Evolutionary conservation across 2,113 vertebrate genomes (phyloP).

Genomic region (Rhipidura dahli): DNA sequence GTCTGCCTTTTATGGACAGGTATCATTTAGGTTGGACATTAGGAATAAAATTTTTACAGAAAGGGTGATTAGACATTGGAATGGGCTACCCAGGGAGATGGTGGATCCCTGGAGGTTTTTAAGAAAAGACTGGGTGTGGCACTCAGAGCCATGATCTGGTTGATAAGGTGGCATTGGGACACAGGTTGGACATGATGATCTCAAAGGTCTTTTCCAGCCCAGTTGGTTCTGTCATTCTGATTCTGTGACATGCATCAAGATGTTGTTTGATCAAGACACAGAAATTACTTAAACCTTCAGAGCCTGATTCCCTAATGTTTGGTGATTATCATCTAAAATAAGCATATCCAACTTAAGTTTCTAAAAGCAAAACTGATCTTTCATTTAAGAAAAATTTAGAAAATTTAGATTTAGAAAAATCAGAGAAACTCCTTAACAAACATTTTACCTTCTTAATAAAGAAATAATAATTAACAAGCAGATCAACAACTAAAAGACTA

Average conservation of each 20-base stretch:
- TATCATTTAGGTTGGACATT: background rate
- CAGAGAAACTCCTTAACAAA: background rate
- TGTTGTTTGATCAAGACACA: background rate
- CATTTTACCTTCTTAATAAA: background rate
- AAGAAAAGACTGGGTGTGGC: background rate
- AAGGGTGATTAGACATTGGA: background rate
- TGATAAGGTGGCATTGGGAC: background rate
- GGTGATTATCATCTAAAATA: background rate
- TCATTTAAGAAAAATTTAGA: too few species aligned
- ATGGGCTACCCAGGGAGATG: background rate
- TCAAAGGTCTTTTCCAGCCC: background rate
- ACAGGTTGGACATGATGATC: background rate
- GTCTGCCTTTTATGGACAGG: background rate
- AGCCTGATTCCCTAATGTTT: background rate
- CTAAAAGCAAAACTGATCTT: background rate
- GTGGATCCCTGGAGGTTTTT: background rate
- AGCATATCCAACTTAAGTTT: background rate
- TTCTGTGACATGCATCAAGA: background rate
- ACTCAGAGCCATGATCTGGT: background rate
- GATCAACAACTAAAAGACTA: background rate
- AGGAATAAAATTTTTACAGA: background rate
- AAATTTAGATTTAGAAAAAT: conserved; percentile 6
- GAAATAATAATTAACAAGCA: background rate
- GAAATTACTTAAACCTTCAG: background rate
- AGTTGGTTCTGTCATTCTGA: background rate